phyloP scores from a whole-genome alignment of 2,888 invertebrate genomes.

The Dusona sp. region DNA sequence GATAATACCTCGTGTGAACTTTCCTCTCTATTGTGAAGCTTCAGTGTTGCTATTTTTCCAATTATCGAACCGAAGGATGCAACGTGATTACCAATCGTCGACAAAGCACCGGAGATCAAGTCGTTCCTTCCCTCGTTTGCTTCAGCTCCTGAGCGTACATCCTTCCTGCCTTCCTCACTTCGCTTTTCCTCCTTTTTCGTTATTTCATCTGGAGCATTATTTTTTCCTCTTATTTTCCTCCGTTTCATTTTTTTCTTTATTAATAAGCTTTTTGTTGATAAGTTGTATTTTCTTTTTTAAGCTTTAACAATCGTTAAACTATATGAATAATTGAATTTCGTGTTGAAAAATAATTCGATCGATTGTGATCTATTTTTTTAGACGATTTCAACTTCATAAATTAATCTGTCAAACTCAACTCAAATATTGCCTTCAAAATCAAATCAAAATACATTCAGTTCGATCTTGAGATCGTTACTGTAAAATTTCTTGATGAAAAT shows the following conservation, averaged over 20 bases:
- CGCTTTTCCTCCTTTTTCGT: not conserved
- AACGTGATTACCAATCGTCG: slow-evolving; percentile 67
- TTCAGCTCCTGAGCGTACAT: not conserved
- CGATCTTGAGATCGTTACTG: too few relatives aligned
- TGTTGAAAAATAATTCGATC: too few relatives aligned
- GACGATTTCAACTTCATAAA: too few relatives aligned
- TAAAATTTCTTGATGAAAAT: too few relatives aligned
- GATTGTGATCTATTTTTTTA: too few relatives aligned
- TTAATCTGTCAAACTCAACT: too few relatives aligned
- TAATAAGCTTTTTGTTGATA: not conserved
- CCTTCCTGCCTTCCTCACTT: not conserved
- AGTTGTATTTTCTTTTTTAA: too few relatives aligned
- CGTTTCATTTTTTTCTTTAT: not conserved
- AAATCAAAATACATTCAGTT: too few relatives aligned
- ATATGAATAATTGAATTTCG: too few relatives aligned
- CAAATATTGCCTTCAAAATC: too few relatives aligned
- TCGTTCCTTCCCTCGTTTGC: slow-evolving; percentile 35
- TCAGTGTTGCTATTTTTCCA: slow-evolving; percentile 61
- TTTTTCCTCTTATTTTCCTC: slow-evolving; percentile 51
- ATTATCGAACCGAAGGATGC: slow-evolving; percentile 67
- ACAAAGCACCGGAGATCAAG: slow-evolving; percentile 60
- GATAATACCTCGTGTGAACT: slow-evolving; percentile 41
- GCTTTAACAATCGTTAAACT: too few relatives aligned
- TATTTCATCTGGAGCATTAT: slow-evolving; percentile 55
- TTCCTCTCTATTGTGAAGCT: slow-evolving; percentile 54